Conservation (phyloP, 2,888 invertebrate genomes). For the Drepanosiphum platanoidis region DNA sequence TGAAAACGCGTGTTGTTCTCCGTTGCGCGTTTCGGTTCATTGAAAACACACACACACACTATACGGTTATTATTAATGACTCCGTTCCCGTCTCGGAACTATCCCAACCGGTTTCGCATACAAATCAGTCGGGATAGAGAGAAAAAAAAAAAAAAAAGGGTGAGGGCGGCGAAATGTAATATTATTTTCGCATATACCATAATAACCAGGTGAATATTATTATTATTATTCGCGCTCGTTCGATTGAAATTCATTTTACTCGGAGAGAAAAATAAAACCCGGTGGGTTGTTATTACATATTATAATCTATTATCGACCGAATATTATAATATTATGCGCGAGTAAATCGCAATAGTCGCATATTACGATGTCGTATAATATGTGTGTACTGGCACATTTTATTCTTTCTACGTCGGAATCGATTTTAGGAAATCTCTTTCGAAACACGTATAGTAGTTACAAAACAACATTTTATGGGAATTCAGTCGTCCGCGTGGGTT, state of each 20-base stretch:
- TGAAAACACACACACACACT: too few relatives aligned
- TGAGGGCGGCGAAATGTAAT: neutral
- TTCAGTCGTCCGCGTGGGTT: too few relatives aligned
- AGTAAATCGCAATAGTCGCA: too few relatives aligned
- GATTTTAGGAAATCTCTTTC: too few relatives aligned
- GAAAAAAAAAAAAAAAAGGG: too few relatives aligned
- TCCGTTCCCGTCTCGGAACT: neutral
- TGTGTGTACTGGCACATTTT: too few relatives aligned
- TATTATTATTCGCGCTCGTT: neutral
- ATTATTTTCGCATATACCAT: neutral
- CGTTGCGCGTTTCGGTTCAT: constrained; percentile 11
- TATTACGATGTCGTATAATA: too few relatives aligned
- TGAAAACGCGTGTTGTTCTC: constrained; percentile 1
- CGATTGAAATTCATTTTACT: neutral
- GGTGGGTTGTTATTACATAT: neutral
- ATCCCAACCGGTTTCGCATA: constrained; percentile 18
- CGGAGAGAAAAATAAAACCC: neutral
- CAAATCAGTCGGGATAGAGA: constrained; percentile 14
- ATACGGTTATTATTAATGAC: constrained; percentile 44
- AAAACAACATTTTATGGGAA: too few relatives aligned
- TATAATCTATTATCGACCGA: too few relatives aligned
- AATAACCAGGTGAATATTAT: neutral
- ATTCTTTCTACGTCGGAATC: too few relatives aligned
- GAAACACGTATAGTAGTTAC: too few relatives aligned
- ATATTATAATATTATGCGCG: too few relatives aligned